A percentile compares a stretch with the other conserved stretches of the same genome.
These are phyloP conservation scores for Gallinago paraguaiae DNA, from an alignment of 2,113 vertebrate genomes.

Conservation along the genomic window DNA sequence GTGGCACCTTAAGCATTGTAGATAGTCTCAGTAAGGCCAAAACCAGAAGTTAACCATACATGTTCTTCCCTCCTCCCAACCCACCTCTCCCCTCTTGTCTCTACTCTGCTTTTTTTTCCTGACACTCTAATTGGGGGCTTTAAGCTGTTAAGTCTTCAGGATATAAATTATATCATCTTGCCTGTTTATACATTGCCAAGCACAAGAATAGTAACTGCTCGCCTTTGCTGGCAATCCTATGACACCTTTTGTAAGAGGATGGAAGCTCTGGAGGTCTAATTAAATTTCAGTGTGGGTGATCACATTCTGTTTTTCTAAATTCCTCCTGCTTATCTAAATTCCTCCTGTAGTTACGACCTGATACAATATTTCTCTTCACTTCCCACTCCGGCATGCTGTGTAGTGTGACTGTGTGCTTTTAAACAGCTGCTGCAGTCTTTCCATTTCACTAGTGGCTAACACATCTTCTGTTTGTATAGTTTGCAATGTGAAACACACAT, in stretches of 20 bases:
- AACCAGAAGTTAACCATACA: neutral
- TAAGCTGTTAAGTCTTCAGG: conserved; percentile 10
- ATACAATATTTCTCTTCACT: conserved; percentile 56
- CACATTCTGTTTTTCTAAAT: conserved; percentile 64
- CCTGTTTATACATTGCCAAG: conserved; percentile 29
- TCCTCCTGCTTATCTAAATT: conserved; percentile 53
- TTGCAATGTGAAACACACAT: neutral
- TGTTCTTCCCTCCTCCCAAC: neutral
- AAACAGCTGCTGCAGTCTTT: neutral
- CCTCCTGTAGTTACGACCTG: conserved; percentile 61
- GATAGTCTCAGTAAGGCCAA: neutral
- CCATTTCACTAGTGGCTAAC: neutral
- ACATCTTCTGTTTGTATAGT: neutral
- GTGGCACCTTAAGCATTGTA: neutral
- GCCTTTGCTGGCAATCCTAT: conserved; percentile 3
- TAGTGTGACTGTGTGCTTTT: conserved; percentile 33
- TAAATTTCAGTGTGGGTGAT: conserved; percentile 66
- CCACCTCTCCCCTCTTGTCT: neutral
- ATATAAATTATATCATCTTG: conserved; percentile 40
- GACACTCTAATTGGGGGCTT: conserved; percentile 29
- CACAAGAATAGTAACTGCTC: neutral
- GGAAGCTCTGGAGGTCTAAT: conserved; percentile 43
- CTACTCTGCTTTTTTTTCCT: neutral
- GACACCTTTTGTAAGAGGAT: conserved; percentile 23
- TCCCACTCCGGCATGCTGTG: conserved; percentile 44